These are phyloP conservation scores for Cataglyphis altisquamis DNA, from an alignment of 2,888 invertebrate species.

Conservation along the genomic window DNA sequence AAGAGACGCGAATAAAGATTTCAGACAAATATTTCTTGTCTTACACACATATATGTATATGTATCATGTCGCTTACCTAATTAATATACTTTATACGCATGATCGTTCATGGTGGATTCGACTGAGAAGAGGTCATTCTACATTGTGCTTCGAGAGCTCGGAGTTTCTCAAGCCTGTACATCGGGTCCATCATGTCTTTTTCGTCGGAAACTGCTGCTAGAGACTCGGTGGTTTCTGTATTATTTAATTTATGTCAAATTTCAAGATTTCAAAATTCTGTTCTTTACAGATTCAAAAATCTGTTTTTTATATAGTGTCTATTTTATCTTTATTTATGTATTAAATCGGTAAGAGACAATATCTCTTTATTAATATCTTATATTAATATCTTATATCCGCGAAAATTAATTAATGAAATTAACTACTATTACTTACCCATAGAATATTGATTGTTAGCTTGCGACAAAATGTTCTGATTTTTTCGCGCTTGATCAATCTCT, in stretches of 20 bases:
- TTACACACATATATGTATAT: conserved; percentile 34
- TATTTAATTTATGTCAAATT: conserved; percentile 3
- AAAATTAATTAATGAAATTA: background rate
- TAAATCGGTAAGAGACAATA: background rate
- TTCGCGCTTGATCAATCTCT: conserved; percentile 87
- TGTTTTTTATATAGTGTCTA: background rate
- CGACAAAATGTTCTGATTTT: conserved; percentile 81
- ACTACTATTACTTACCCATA: conserved; percentile 71
- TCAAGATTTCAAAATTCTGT: background rate
- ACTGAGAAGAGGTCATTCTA: conserved; percentile 79
- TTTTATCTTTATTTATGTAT: background rate
- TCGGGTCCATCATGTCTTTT: conserved; percentile 82
- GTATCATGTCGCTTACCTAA: conserved; percentile 64
- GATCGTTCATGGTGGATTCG: conserved; percentile 80
- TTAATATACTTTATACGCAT: conserved; percentile 48
- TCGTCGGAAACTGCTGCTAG: conserved; percentile 76
- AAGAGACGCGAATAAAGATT: conserved; percentile 36
- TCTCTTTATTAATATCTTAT: background rate
- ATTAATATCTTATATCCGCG: background rate
- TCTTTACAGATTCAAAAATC: background rate
- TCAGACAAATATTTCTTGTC: conserved; percentile 38
- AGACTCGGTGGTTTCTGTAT: conserved; percentile 68
- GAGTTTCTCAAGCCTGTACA: conserved; percentile 83
- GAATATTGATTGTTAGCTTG: conserved; percentile 80
- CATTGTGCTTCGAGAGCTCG: conserved; percentile 83